These are phyloP conservation scores for Hydrozoanthus tunicans DNA, from an alignment of 64 coral and sea anemone species.

Conservation along the genomic window DNA sequence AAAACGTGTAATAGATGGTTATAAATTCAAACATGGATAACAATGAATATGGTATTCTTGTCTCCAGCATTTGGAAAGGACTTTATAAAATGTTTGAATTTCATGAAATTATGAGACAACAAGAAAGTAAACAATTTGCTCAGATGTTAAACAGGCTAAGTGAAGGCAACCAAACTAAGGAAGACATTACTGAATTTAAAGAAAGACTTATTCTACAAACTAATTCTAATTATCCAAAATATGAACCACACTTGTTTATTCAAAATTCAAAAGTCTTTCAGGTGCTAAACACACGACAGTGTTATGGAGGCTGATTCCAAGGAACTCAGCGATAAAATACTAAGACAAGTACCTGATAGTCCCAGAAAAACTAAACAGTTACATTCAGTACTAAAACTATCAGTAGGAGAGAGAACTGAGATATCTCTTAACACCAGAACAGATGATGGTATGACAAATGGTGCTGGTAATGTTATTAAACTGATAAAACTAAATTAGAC, in stretches of 20 bases:
- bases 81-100: slow-evolving; percentile 6
- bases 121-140: not conserved
- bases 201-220: slow-evolving; percentile 8
- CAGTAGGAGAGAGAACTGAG: too few species aligned
- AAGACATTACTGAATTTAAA: not conserved
- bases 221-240: slow-evolving; percentile 8
- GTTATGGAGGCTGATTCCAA: not conserved
- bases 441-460: too few species aligned
- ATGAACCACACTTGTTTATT: not conserved
- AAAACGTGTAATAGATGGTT: not conserved
- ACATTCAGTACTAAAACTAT: too few species aligned
- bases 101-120: not conserved
- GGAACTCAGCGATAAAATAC: not conserved
- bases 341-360: not conserved
- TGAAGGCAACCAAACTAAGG: too few species aligned
- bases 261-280: not conserved
- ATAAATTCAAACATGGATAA: too few species aligned
- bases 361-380: not conserved
- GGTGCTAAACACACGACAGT: slow-evolving; percentile 2
- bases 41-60: not conserved
- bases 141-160: not conserved
- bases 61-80: not conserved
- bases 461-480: not conserved
- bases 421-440: too few species aligned
- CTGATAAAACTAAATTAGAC: slow-evolving; percentile 9